Percentiles rank a stretch among this genome's conserved stretches.
phyloP scores from a whole-genome alignment of 2,888 invertebrate species.

The Leptinotarsa rubiginosa region DNA sequence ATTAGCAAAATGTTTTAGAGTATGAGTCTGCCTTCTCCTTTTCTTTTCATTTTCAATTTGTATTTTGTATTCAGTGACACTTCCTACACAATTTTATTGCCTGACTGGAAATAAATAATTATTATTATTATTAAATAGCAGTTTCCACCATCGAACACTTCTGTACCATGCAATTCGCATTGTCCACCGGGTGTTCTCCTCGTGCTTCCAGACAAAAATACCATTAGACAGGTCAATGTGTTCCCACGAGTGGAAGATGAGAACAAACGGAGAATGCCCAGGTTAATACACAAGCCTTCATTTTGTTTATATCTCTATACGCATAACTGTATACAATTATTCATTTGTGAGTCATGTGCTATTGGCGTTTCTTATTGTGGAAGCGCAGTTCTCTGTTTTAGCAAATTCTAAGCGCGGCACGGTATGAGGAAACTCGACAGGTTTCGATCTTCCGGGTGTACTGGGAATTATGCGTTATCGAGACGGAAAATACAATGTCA shows the following conservation, averaged over 20 bases:
- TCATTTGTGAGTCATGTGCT: conserved; percentile 44
- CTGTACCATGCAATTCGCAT: too few species aligned
- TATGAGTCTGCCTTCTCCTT: too few species aligned
- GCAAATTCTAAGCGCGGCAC: neutral
- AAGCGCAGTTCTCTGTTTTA: conserved; percentile 26
- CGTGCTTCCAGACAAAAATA: conserved; percentile 41
- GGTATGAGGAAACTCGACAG: conserved; percentile 8
- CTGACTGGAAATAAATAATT: too few species aligned
- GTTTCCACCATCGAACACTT: too few species aligned
- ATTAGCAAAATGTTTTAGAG: too few species aligned
- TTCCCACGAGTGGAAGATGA: conserved; percentile 48
- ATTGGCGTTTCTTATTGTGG: conserved; percentile 25
- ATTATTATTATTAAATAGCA: too few species aligned
- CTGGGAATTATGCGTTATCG: too few species aligned
- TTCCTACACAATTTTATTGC: too few species aligned
- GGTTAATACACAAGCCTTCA: conserved; percentile 43
- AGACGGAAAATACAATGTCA: too few species aligned
- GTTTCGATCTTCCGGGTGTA: conserved; percentile 6
- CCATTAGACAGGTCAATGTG: conserved; percentile 47
- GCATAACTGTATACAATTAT: conserved; percentile 46
- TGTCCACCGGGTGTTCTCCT: neutral
- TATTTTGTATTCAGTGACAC: too few species aligned
- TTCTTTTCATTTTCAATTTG: too few species aligned
- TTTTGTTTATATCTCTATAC: conserved; percentile 45
- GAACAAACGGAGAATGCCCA: conserved; percentile 39